A percentile compares a stretch with the other conserved stretches of the same genome.
Evolutionary conservation across 2,888 invertebrate genomes (phyloP).

Genomic region (Melitaea athalia): DNA sequence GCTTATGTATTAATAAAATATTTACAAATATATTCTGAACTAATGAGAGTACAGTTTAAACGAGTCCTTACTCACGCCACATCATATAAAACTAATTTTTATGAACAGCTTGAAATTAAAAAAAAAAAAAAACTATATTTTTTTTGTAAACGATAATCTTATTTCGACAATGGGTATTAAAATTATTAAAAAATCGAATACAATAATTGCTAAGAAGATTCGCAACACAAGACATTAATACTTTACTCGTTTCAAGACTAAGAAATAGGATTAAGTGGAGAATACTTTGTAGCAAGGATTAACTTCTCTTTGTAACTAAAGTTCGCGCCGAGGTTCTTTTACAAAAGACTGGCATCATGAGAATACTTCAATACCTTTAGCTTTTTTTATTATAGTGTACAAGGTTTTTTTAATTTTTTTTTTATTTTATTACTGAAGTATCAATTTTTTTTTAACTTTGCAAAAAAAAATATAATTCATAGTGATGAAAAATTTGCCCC

Average conservation of each 20-base stretch:
- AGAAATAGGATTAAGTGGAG: constrained; percentile 12
- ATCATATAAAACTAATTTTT: too few relatives aligned
- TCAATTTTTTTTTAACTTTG: too few relatives aligned
- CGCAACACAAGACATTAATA: background rate
- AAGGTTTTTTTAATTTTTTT: background rate
- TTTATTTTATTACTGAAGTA: background rate
- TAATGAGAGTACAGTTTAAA: too few relatives aligned
- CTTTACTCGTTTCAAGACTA: background rate
- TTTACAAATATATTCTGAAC: too few relatives aligned
- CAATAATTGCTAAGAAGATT: background rate
- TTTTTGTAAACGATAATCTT: too few relatives aligned
- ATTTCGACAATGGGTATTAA: background rate
- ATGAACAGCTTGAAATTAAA: too few relatives aligned
- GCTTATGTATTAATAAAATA: too few relatives aligned
- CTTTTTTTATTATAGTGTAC: background rate
- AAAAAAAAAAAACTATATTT: too few relatives aligned
- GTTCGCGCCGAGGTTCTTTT: background rate
- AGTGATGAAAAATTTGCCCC: too few relatives aligned
- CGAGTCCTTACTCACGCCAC: too few relatives aligned
- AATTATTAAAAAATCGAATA: background rate
- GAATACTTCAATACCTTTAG: background rate
- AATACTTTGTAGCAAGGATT: constrained; percentile 11
- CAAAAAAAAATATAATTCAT: too few relatives aligned
- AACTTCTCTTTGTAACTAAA: constrained; percentile 10
- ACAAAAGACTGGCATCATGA: background rate